Evolutionary conservation across 2,113 vertebrate genomes (phyloP).

Genomic region (Trichomycterus rosablanca): DNA sequence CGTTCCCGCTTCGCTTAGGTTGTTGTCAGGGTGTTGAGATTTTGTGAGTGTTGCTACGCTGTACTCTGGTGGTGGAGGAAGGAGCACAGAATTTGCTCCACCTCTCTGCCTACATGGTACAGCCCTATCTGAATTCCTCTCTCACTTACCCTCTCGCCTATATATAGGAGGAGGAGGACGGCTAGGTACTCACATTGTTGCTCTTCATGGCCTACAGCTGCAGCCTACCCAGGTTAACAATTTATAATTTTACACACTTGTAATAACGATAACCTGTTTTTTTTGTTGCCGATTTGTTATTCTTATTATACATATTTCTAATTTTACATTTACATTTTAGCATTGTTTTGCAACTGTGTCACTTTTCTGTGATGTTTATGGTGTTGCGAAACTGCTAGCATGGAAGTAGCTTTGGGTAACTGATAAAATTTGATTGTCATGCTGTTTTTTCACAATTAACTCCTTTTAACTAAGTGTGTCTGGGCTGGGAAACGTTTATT

Average conservation of each 20-base stretch:
- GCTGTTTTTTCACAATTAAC: too few relatives aligned
- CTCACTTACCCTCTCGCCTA: constrained; percentile 31
- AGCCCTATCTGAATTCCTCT: constrained; percentile 19
- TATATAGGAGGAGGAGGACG: constrained; percentile 26
- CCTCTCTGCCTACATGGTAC: constrained; percentile 33
- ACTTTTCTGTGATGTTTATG: too few relatives aligned
- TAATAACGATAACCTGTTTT: not conserved
- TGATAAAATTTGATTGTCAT: too few relatives aligned
- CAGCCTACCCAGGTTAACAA: constrained; percentile 31
- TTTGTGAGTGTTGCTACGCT: constrained; percentile 12
- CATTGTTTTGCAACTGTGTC: too few relatives aligned
- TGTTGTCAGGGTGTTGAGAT: constrained; percentile 5
- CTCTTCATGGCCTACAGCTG: constrained; percentile 32
- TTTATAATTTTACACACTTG: constrained; percentile 15
- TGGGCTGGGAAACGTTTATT: too few relatives aligned
- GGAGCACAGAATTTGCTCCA: constrained; percentile 35
- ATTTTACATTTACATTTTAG: too few relatives aligned
- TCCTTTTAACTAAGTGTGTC: too few relatives aligned
- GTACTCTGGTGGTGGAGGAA: constrained; percentile 35
- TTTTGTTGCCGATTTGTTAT: not conserved
- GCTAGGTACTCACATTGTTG: constrained; percentile 34
- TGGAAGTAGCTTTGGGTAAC: too few relatives aligned
- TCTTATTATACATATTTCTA: not conserved
- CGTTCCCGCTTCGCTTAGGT: not conserved
- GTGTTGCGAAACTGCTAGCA: too few relatives aligned